phyloP scores from a whole-genome alignment of 1,140 invertebrate genomes.

The Gerris buenoi region DNA sequence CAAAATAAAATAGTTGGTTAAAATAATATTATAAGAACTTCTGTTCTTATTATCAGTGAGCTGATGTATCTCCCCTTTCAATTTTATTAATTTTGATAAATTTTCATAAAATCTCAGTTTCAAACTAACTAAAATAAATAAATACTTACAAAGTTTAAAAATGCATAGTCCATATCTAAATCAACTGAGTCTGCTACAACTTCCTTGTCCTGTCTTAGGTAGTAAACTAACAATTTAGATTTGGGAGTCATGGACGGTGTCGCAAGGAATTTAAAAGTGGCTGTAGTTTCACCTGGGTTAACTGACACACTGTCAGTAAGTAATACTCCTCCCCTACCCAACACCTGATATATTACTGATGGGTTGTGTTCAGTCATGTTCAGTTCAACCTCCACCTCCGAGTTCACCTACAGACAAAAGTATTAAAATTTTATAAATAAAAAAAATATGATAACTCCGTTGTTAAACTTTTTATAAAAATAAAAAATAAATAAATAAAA shows the following conservation, averaged over 20 bases:
- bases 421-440: no score
- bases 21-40: no score
- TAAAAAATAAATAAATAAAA: no score
- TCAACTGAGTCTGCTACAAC: slow-evolving; percentile 68
- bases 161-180: slow-evolving; percentile 56
- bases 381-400: slow-evolving; percentile 64
- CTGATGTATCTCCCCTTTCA: no score
- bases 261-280: slow-evolving; percentile 44
- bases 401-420: no score
- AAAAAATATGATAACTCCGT: no score
- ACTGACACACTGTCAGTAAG: slow-evolving; percentile 46
- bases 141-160: slow-evolving; percentile 60
- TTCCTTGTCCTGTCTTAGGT: slow-evolving; percentile 54
- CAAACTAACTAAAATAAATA: no score
- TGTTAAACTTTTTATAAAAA: no score
- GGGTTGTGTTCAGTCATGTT: slow-evolving; percentile 65
- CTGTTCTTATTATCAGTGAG: no score
- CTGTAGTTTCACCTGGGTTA: slow-evolving; percentile 25
- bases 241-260: slow-evolving; percentile 70
- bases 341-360: slow-evolving; percentile 62
- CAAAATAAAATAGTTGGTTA: no score
- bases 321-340: slow-evolving; percentile 75
- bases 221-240: slow-evolving; percentile 64
- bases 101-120: no score
- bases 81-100: no score